Evolutionary conservation across 2,113 vertebrate species (phyloP).

Genomic region (Plestiodon gilberti): DNA sequence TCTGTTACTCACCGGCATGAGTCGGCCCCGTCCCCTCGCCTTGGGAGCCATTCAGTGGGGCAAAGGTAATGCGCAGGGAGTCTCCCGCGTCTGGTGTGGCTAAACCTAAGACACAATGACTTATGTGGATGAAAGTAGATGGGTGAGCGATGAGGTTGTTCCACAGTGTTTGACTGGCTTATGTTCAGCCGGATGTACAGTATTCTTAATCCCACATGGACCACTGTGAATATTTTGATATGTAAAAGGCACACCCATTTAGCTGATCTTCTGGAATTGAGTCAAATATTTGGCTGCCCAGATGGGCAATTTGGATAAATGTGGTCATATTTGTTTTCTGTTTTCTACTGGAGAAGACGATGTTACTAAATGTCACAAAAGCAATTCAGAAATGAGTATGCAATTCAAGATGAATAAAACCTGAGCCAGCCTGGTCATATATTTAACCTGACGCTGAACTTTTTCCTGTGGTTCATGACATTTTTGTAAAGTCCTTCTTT

Average conservation of each 20-base stretch:
- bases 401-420: conserved; percentile 8
- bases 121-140: not conserved
- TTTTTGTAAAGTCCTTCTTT: conserved; percentile 3
- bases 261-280: not conserved
- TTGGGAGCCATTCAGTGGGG: too few species aligned
- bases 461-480: not conserved
- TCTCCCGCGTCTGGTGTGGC: not conserved
- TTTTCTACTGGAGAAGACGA: not conserved
- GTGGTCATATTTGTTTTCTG: conserved; percentile 1
- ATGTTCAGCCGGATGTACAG: not conserved
- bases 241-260: not conserved
- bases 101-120: not conserved
- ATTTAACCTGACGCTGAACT: not conserved
- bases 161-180: not conserved
- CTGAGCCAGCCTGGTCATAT: not conserved
- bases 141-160: not conserved
- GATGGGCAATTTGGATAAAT: conserved; percentile 12
- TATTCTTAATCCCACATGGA: not conserved
- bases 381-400: not conserved
- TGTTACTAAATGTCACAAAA: not conserved
- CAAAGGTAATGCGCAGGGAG: too few species aligned
- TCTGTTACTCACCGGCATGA: too few species aligned
- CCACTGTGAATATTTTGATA: not conserved
- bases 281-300: not conserved
- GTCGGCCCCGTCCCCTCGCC: too few species aligned